Evolutionary conservation across 2,113 vertebrate genomes (phyloP).

Genomic region (Sialia sialis): DNA sequence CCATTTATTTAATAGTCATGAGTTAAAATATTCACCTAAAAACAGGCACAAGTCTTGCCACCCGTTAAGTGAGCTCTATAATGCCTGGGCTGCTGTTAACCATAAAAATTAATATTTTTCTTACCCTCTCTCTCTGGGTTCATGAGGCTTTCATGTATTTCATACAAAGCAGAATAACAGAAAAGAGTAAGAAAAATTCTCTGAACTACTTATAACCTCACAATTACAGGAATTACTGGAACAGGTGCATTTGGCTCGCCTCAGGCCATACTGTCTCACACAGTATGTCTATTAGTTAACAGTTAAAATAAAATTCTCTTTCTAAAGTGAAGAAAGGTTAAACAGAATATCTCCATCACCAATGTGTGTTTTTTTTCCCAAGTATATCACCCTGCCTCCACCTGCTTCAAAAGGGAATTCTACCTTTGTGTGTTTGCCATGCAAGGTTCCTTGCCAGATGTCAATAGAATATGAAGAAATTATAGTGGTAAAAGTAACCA

Average conservation of each 20-base stretch:
- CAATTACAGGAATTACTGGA: background rate
- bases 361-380: background rate
- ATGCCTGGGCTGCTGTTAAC: background rate
- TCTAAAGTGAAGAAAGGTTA: background rate
- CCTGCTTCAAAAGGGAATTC: background rate
- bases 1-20: background rate
- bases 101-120: background rate
- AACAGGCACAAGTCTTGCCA: background rate
- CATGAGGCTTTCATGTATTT: background rate
- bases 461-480: background rate
- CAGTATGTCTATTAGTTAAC: background rate
- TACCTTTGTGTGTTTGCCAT: background rate
- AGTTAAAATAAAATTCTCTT: background rate
- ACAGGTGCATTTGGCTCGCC: background rate
- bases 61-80: background rate
- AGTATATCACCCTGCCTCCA: background rate
- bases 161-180: background rate
- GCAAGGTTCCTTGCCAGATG: background rate
- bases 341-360: background rate
- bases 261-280: background rate
- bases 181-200: background rate
- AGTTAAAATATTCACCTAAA: background rate
- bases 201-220: background rate
- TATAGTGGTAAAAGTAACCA: background rate
- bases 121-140: background rate